A percentile compares a stretch with the other conserved stretches of the same genome.
phyloP scores from a whole-genome alignment of 2,113 vertebrate genomes.

The Donacobius atricapilla region DNA sequence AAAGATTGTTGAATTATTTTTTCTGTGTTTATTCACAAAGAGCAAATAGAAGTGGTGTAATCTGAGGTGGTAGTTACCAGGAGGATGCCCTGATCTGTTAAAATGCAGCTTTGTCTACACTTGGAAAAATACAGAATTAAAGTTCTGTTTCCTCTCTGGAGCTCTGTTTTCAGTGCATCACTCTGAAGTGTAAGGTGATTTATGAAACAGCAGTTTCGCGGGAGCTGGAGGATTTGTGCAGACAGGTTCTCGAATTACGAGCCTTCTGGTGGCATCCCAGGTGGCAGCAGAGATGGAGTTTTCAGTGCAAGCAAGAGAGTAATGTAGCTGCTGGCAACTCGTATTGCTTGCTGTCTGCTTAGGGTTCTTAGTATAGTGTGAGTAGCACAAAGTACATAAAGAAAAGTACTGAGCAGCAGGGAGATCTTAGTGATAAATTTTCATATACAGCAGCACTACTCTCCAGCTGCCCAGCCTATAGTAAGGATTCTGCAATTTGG shows the following conservation, averaged over 20 bases:
- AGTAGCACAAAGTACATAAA: not conserved
- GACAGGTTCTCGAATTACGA: accelerated
- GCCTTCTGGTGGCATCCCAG: not conserved
- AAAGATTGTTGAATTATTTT: not conserved
- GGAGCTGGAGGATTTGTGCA: not conserved
- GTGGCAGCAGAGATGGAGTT: not conserved
- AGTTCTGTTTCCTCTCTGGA: not conserved
- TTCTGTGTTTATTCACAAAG: not conserved
- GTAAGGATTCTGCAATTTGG: not conserved
- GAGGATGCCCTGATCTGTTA: not conserved
- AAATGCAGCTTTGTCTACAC: not conserved
- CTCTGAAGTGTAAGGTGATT: not conserved
- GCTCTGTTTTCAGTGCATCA: not conserved
- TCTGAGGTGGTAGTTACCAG: not conserved
- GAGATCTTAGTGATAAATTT: not conserved
- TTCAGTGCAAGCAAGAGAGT: not conserved
- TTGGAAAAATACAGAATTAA: not conserved
- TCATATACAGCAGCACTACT: not conserved
- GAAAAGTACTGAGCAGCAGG: not conserved
- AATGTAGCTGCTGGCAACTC: not conserved
- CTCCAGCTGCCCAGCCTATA: not conserved
- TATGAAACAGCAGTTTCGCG: not conserved
- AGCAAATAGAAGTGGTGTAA: not conserved
- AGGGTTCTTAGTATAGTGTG: accelerated
- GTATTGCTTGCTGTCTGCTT: not conserved